Conservation (phyloP, 2,113 vertebrate species). For the Tyrannus savana region DNA sequence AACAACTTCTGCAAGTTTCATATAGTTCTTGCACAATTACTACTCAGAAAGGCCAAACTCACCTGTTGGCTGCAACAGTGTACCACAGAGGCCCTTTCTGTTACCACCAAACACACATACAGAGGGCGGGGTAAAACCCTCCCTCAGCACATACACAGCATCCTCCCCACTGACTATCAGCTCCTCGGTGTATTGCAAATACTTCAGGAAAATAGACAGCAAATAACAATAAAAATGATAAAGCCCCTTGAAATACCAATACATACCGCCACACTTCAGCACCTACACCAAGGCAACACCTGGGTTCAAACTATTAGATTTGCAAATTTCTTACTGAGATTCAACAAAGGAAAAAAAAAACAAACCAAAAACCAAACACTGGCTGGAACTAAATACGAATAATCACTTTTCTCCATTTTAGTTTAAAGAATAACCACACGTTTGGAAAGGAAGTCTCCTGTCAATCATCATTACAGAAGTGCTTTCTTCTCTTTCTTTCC, state of each 20-base stretch:
- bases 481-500: background rate
- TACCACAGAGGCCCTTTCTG: background rate
- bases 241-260: background rate
- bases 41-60: background rate
- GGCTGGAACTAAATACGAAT: background rate
- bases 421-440: background rate
- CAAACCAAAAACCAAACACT: too few species aligned
- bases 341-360: background rate
- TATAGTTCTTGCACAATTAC: background rate
- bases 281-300: background rate
- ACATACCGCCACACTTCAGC: background rate
- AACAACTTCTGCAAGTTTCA: background rate
- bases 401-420: background rate
- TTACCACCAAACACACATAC: background rate
- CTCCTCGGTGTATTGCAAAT: background rate
- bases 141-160: background rate
- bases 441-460: constrained; percentile 30
- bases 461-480: constrained; percentile 24
- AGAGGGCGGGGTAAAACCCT: background rate
- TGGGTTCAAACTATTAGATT: background rate
- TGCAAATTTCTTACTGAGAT: background rate
- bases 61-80: background rate
- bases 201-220: background rate
- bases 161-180: background rate
- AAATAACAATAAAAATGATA: background rate